Evolutionary conservation across 2,888 invertebrate species (phyloP), one percentile per base, ranked within the genome.

Genomic region (Stenchaetothrips biformis): DNA sequence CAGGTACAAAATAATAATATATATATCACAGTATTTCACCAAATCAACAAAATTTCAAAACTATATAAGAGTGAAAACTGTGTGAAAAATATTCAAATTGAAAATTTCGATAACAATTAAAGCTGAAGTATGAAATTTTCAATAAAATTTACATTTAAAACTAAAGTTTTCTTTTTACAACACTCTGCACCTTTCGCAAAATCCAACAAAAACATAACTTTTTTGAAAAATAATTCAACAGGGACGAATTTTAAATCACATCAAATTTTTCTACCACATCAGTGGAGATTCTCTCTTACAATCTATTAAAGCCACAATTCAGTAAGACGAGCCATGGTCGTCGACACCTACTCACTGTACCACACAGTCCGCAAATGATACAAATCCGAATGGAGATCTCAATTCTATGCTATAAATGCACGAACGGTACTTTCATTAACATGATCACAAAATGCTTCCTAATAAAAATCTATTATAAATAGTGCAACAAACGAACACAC

Each of bases 11-110:
- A 8, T 11, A 74, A 37, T 37, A 37, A 37, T 37, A 74, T 74
- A 74, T 74, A 74, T 74, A 74, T 74, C 67, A 74, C 67, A 74
- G 67, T 74, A 74, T 74, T 59, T 74, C 67, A 74, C 67, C 67
- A 74, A 74, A 74, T 37, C 67, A 74, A 25, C 67, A 25, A 74
- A 74, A 74, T 21, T 25, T 53, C 53, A 74, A 25, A 25, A 21
- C 67, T 74, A 25, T 74, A 67, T 25, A 74, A 25, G 7, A 74
- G 67, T 74, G 67, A 74, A 74, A 74, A 74, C 67, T 74, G 67
- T 74, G 67, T 21, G 25, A 74, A 74, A 74, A 21, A 25, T 25
- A 25, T 74, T 25, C 25, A 6, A 59, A 74, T 74, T 21, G 21
- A 8, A 74, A 74, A 25, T 74, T 37, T 25, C 25, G 25, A 74